Conservation (phyloP, 2,797 vertebrate species). For the Petrocephalus schoutedeni region DNA sequence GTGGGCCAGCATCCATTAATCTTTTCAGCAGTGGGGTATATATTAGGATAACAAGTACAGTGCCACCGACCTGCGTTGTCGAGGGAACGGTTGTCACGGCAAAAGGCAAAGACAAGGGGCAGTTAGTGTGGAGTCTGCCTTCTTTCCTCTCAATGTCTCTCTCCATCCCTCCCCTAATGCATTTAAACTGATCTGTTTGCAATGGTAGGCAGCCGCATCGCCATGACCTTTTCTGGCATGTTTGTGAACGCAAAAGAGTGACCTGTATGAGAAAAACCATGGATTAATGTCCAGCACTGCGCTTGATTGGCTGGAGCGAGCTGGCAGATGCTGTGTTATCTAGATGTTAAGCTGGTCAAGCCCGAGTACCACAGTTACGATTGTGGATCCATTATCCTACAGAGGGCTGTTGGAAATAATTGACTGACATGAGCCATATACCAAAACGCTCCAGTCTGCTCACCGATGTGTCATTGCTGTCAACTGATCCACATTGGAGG, state of each 20-base stretch:
- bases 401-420: background rate
- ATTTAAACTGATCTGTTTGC: background rate
- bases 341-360: background rate
- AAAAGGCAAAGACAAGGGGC: conserved; percentile 55
- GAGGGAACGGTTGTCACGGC: conserved; percentile 59
- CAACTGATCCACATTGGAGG: background rate
- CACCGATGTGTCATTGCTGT: background rate
- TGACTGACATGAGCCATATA: background rate
- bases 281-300: background rate
- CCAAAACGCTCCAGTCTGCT: background rate
- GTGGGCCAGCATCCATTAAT: conserved; percentile 51
- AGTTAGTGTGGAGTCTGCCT: conserved; percentile 56
- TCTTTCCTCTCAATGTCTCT: conserved; percentile 36
- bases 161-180: background rate
- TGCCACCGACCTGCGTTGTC: conserved; percentile 59
- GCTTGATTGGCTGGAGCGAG: background rate
- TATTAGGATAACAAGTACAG: conserved; percentile 66
- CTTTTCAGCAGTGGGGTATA: conserved; percentile 57
- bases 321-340: background rate
- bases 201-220: background rate
- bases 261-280: background rate
- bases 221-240: background rate
- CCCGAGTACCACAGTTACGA: background rate
- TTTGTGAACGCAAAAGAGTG: background rate
- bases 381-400: background rate